Percentiles rank a stretch among this genome's conserved stretches.
Evolutionary conservation across 2,797 vertebrate genomes (phyloP).

Genomic region (Gobio occitaniae): DNA sequence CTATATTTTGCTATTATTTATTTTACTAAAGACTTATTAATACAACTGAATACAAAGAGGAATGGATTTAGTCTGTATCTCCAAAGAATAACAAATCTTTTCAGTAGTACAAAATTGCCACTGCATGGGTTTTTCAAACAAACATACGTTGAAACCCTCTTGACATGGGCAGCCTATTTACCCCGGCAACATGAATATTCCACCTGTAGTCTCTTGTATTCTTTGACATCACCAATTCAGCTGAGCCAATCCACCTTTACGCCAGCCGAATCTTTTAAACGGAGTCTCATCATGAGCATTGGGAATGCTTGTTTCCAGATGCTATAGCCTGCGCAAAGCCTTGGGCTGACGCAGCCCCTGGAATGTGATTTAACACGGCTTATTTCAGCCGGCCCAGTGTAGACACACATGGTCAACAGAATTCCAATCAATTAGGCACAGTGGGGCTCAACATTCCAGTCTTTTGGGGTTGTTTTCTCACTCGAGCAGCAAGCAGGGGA

Average conservation of each 20-base stretch:
- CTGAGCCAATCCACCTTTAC: conserved; percentile 26
- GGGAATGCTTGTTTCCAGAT: conserved; percentile 27
- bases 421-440: conserved; percentile 77
- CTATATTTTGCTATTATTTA: not conserved
- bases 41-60: not conserved
- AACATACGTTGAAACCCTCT: not conserved
- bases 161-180: not conserved
- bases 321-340: conserved; percentile 45
- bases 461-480: conserved; percentile 67
- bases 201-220: conserved; percentile 14
- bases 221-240: conserved; percentile 25
- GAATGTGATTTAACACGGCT: conserved; percentile 58
- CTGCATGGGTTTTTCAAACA: not conserved
- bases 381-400: conserved; percentile 51
- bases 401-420: conserved; percentile 63
- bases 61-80: not conserved
- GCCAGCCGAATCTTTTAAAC: conserved; percentile 19
- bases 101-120: not conserved
- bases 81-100: not conserved
- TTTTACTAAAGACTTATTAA: not conserved
- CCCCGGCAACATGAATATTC: conserved; percentile 6
- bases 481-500: conserved; percentile 62
- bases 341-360: conserved; percentile 45
- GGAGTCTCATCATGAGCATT: not conserved
- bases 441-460: conserved; percentile 72